Evolutionary conservation across 2,888 invertebrate genomes (phyloP).

Genomic region (Platycheirus rosarum): DNA sequence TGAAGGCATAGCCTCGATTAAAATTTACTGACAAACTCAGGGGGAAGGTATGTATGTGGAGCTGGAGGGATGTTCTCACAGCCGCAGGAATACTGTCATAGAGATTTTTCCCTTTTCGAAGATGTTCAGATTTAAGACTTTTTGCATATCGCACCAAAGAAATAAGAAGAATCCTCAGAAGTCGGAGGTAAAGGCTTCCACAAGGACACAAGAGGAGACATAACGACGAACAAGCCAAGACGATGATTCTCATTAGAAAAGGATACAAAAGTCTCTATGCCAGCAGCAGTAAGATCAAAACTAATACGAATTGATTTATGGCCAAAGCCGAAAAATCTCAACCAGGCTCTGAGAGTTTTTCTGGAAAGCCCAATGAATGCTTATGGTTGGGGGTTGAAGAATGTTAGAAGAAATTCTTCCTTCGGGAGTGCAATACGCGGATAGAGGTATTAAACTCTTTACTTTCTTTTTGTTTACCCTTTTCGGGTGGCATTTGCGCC

Average conservation of each 20-base stretch:
- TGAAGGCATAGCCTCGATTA: constrained; percentile 74
- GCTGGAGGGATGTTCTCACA: constrained; percentile 38
- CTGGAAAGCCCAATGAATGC: constrained; percentile 2
- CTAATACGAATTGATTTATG: constrained; percentile 74
- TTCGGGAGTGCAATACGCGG: constrained; percentile 56
- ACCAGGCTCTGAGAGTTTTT: constrained; percentile 48
- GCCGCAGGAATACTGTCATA: constrained; percentile 63
- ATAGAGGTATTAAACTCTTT: constrained; percentile 73
- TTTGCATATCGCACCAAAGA: constrained; percentile 67
- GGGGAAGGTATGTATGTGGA: not conserved
- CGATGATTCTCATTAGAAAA: constrained; percentile 71
- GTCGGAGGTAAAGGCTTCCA: not conserved
- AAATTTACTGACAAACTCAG: constrained; percentile 65
- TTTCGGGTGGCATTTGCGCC: constrained; percentile 26
- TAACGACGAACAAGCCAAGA: constrained; percentile 29
- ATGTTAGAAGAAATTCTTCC: too few relatives aligned
- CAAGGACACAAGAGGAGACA: constrained; percentile 16
- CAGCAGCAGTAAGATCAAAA: constrained; percentile 73
- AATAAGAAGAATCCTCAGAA: constrained; percentile 20
- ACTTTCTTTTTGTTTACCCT: constrained; percentile 68
- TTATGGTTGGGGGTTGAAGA: constrained; percentile 20
- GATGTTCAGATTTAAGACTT: constrained; percentile 70
- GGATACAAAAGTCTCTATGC: constrained; percentile 72
- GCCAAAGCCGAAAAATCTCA: constrained; percentile 71
- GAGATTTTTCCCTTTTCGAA: constrained; percentile 58